phyloP scores from a whole-genome alignment of 2,113 vertebrate genomes.

The Clarias batrachus region DNA sequence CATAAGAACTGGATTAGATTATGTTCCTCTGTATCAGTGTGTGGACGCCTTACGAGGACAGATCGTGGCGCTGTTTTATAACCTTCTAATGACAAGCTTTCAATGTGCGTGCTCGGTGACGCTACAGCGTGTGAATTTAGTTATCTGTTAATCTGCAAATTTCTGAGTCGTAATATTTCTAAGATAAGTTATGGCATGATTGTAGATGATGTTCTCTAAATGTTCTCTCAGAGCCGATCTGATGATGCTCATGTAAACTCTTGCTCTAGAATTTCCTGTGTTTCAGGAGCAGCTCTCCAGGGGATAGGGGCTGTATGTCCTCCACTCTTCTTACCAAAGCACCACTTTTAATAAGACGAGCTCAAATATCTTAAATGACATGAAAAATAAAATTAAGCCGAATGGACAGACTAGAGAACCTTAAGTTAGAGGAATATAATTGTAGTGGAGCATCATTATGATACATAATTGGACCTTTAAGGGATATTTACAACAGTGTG shows the following conservation, averaged over 20 bases:
- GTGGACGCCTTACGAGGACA: neutral
- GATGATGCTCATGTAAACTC: constrained; percentile 38
- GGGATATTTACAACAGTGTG: neutral
- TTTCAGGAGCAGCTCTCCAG: constrained; percentile 24
- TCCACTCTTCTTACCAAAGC: neutral
- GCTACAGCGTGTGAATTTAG: neutral
- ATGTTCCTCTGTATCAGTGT: neutral
- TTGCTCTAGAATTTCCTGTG: constrained; percentile 44
- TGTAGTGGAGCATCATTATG: neutral
- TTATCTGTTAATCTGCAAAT: neutral
- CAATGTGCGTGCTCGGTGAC: neutral
- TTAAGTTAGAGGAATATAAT: neutral
- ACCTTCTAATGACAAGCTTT: neutral
- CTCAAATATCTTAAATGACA: neutral
- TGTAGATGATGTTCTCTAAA: constrained; percentile 38
- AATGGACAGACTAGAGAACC: too few species aligned
- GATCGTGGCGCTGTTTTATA: neutral
- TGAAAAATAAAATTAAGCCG: neutral
- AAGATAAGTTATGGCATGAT: constrained; percentile 4
- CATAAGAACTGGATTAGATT: constrained; percentile 9
- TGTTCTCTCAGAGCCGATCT: constrained; percentile 20
- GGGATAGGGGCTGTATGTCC: neutral
- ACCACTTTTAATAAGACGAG: neutral
- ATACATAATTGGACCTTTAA: neutral
- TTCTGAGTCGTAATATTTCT: neutral